Evolutionary conservation across 2,888 invertebrate genomes (phyloP), one percentile per base, ranked within the genome.

Genomic region (Chrysolina oricalcia): DNA sequence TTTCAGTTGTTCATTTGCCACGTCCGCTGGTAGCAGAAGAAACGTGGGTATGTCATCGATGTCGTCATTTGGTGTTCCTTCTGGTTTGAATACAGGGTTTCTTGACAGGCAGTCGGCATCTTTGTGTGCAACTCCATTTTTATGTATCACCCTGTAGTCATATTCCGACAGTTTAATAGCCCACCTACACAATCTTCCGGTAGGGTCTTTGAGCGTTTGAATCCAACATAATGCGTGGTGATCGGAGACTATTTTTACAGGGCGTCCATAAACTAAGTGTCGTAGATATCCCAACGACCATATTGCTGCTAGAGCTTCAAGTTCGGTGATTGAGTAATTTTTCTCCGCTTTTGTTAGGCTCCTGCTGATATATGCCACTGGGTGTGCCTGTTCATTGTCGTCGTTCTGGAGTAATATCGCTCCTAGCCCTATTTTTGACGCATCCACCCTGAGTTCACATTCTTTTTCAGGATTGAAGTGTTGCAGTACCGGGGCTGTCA

Each of bases 361-460:
- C 13, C 81, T 62, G 73, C 79, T 81, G 2, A 75, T 75, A 59
- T 81, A 83, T n/a, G 79, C 77, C 8, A 83, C 59, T 2, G 81
- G 81, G 53, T 82, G 81, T 27, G 70, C 11, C 19, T 70, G 19
- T 46, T 74, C 46, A 35, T 77, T 76, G 1, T 67, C 59, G 0
- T 48, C 62, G 43, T 80, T 74, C 65, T 81, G 81, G 35, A 81
- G 67, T 6, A 81, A 41, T 8, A 81, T 69, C 0, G 77, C 80
- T 56, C 77, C 78, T 1, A 80, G 23, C 4, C 80, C 80, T 21
- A 68, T 46, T 65, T n/a, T 69, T 27, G 75, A 66, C 1, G 80
- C 81, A 62, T 81, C 80, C 21, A 73, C 67, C 41, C 74, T 62
- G n/a, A 81, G 50, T 70, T 80, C 80, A 43, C 77, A 76, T 10